Evolutionary conservation across 2,888 invertebrate genomes (phyloP).

Genomic region (Drosophila ochracea): DNA sequence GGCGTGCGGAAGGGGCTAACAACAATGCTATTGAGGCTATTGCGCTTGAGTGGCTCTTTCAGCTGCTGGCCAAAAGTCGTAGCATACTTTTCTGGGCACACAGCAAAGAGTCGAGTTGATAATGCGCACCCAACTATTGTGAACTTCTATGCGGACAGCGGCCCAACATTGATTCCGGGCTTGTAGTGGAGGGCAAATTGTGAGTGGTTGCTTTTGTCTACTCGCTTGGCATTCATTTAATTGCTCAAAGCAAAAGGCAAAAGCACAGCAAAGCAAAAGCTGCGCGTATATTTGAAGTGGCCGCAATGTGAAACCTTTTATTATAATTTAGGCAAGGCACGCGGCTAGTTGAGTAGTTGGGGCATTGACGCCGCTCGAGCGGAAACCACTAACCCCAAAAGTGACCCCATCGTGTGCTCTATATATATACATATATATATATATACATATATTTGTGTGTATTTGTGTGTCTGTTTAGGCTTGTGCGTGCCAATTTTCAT

Average conservation of each 20-base stretch:
- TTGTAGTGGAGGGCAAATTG: background rate
- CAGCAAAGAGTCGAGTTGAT: conserved; percentile 34
- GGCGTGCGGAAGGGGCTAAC: background rate
- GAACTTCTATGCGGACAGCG: conserved; percentile 11
- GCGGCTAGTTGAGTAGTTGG: conserved; percentile 24
- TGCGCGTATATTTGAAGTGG: conserved; percentile 57
- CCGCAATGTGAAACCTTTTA: conserved; percentile 74
- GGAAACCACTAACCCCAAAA: conserved; percentile 65
- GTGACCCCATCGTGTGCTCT: conserved; percentile 11
- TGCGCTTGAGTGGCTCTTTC: conserved; percentile 60
- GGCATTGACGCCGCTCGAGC: conserved; percentile 49
- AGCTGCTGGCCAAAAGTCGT: conserved; percentile 55
- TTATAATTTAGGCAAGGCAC: conserved; percentile 74
- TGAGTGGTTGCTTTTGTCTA: conserved; percentile 37
- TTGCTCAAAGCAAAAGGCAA: conserved; percentile 65
- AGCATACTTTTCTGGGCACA: conserved; percentile 49
- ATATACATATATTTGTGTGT: background rate
- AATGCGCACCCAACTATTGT: conserved; percentile 52
- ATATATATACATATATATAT: background rate
- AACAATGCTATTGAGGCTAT: conserved; percentile 58
- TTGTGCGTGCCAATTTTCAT: conserved; percentile 63
- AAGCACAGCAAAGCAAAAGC: conserved; percentile 31
- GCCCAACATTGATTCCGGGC: conserved; percentile 33
- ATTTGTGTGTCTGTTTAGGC: conserved; percentile 8
- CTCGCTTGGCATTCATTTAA: conserved; percentile 57